These are phyloP conservation scores for Eupleurogrammus muticus DNA, from an alignment of 2,797 vertebrate species.

Conservation along the genomic window DNA sequence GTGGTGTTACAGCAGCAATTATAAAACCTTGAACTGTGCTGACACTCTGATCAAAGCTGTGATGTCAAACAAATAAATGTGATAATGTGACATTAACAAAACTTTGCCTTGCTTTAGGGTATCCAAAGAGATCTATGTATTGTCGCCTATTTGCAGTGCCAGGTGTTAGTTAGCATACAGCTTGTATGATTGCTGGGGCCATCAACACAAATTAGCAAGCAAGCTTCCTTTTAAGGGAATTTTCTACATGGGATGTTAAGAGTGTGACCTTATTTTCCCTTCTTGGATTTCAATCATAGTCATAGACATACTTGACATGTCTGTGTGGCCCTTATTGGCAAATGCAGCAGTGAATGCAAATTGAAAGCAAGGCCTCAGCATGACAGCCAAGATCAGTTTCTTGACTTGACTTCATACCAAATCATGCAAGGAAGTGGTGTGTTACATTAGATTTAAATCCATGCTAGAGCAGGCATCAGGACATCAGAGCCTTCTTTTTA, in stretches of 20 bases:
- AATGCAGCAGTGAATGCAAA: not conserved
- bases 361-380: not conserved
- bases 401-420: not conserved
- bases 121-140: not conserved
- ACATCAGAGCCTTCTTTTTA: not conserved
- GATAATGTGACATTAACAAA: not conserved
- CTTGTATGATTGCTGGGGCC: conserved; percentile 12
- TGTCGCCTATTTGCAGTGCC: not conserved
- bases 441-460: not conserved
- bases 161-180: conserved; percentile 28
- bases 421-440: not conserved
- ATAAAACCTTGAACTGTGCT: conserved; percentile 5
- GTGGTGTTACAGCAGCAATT: not conserved
- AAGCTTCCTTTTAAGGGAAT: not conserved
- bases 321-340: not conserved
- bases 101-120: not conserved
- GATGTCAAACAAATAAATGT: conserved; percentile 2
- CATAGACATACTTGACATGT: not conserved
- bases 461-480: not conserved
- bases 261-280: conserved; percentile 10
- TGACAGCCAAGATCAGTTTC: not conserved
- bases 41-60: conserved; percentile 8
- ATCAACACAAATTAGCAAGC: conserved; percentile 22
- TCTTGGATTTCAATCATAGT: conserved; percentile 12
- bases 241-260: not conserved